A percentile compares a stretch with the other conserved stretches of the same genome.
phyloP scores from a whole-genome alignment of 2,888 invertebrate species.

The Noctua comes region DNA sequence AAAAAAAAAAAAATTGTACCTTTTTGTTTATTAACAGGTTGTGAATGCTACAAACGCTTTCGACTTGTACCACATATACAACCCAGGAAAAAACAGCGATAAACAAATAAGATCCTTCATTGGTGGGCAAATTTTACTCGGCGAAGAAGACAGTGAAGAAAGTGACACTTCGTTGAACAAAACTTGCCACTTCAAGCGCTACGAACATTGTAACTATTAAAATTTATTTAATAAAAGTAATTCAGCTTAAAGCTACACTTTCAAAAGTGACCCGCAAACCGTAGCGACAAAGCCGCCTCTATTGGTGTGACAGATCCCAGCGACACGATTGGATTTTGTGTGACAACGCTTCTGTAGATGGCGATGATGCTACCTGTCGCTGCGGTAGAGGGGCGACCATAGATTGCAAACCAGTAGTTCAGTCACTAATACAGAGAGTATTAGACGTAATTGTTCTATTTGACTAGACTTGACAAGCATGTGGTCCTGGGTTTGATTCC shows the following conservation, averaged over 20 bases:
- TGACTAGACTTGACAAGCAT: too few species aligned
- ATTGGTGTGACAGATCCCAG: neutral
- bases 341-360: neutral
- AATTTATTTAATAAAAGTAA: neutral
- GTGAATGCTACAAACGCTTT: conserved; percentile 26
- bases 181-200: conserved; percentile 6
- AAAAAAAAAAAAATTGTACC: neutral
- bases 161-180: neutral
- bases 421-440: too few species aligned
- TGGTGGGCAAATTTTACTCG: conserved; percentile 18
- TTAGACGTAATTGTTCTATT: too few species aligned
- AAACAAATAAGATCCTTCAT: conserved; percentile 13
- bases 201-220: conserved; percentile 26
- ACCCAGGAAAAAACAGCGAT: neutral
- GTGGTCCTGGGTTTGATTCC: too few species aligned
- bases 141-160: neutral
- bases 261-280: neutral
- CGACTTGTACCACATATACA: conserved; percentile 26
- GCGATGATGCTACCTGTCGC: neutral
- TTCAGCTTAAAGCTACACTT: neutral
- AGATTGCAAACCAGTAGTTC: neutral
- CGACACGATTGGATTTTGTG: neutral
- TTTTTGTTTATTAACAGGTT: neutral
- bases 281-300: neutral
- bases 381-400: neutral